Evolutionary conservation across 2,113 vertebrate species (phyloP).

Genomic region (Nestor notabilis): DNA sequence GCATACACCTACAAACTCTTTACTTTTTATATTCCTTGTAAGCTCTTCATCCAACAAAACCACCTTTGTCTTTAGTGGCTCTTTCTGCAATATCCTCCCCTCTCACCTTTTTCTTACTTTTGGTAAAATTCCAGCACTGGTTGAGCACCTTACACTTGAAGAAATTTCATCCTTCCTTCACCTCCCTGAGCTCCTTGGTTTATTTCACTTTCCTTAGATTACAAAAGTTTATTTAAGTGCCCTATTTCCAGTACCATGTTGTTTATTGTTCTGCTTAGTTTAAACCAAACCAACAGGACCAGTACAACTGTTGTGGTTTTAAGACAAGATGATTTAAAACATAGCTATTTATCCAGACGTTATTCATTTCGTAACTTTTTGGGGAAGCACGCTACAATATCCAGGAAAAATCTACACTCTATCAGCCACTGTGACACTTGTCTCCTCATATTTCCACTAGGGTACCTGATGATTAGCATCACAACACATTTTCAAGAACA

Average conservation of each 20-base stretch:
- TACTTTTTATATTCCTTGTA: background rate
- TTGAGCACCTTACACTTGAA: background rate
- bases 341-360: background rate
- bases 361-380: background rate
- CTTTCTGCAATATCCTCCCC: background rate
- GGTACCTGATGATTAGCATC: rapidly evolving
- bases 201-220: background rate
- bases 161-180: background rate
- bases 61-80: background rate
- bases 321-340: background rate
- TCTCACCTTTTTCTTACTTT: background rate
- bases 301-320: background rate
- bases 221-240: background rate
- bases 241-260: background rate
- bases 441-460: background rate
- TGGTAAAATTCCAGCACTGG: background rate
- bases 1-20: background rate
- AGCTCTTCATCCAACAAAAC: background rate
- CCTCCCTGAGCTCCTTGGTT: background rate
- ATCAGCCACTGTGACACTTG: background rate
- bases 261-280: background rate
- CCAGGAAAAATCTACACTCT: background rate
- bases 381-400: background rate
- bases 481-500: background rate
- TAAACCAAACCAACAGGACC: background rate